Base-by-base conservation (phyloP, 2,797 vertebrate genomes). In the Tapirus indicus region DNA sequence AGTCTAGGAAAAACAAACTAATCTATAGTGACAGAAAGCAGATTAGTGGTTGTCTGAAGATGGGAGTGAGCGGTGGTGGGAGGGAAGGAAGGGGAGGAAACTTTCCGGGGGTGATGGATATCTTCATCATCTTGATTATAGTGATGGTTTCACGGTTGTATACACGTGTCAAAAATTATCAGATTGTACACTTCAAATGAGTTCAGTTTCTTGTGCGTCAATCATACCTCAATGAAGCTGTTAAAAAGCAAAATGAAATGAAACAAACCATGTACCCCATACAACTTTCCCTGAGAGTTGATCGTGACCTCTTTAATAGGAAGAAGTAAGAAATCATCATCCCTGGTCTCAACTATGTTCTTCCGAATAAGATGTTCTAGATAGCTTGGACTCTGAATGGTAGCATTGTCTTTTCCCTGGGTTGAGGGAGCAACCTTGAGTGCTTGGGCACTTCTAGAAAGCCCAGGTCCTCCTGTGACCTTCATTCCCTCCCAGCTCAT, bases 361-460 rank as follows among this genome's bases (percentile, higher is more conserved):
- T 74, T 52, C 64, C 49, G 10, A 49, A 52, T 32, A 18, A 64
- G 69, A 44, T 32, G 21, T 23, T 47, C 6, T 13, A 14, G 7
- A n/a, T 16, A 52, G 49, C 13, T 11, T 52, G 38, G 41, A 6
- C 27, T 35, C 38, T 25, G 6, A 1, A 25, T 5, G 5, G 71
- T 17, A 38, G 52, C 3, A 4, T 21, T 44, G 84, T 44, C 18
- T 66, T 20, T 10, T 13, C 12, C 7, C 13, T 44, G 47, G 23
- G 41, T 11, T 32, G 29, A 47, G 80, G 38, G 17, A 14, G 38
- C 25, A 58, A 6, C 47, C 71, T 11, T 10, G 13, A 23, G 5
- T 14, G 23, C 2, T 41, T 12, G 10, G 21, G 0, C 1, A 4
- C 41, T 49, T 49, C 25, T 32, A 0, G 2, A 44, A 13, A 23